A percentile compares a stretch with the other conserved stretches of the same genome.
These are phyloP conservation scores for Tangara arthus DNA, from an alignment of 2,797 vertebrate species.

Conservation along the genomic window DNA sequence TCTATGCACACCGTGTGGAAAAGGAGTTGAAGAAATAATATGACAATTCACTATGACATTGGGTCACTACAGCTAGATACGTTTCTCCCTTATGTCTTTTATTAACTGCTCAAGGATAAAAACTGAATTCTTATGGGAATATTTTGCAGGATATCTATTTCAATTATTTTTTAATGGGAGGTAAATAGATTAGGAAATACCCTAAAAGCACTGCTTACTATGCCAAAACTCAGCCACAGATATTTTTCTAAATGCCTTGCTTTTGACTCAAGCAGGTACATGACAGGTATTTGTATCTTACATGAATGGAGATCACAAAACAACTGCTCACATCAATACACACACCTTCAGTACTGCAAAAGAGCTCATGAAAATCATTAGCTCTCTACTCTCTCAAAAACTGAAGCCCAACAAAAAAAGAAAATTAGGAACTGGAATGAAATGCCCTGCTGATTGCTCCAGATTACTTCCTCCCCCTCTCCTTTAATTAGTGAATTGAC, in stretches of 20 bases:
- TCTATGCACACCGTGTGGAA: not conserved
- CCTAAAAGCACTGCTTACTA: not conserved
- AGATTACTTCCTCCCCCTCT: conserved; percentile 14
- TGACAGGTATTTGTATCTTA: not conserved
- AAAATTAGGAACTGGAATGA: conserved; percentile 7
- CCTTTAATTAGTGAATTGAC: conserved; percentile 30
- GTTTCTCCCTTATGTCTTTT: not conserved
- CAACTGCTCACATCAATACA: not conserved
- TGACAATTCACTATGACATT: not conserved
- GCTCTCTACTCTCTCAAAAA: not conserved
- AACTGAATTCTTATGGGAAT: not conserved
- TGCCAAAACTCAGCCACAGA: not conserved
- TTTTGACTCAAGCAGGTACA: not conserved
- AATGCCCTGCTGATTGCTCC: conserved; percentile 45
- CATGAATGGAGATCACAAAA: not conserved
- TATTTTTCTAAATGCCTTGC: not conserved
- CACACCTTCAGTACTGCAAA: not conserved
- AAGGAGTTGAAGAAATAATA: not conserved
- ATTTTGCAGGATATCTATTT: not conserved
- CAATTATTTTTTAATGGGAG: not conserved
- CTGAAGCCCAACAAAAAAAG: conserved; percentile 14
- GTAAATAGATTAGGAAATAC: not conserved
- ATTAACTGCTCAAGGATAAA: not conserved
- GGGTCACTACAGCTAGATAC: not conserved
- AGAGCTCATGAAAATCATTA: not conserved